These are phyloP conservation scores for Manis crassicaudata DNA, from an alignment of 2,797 vertebrate genomes.

Conservation along the genomic window DNA sequence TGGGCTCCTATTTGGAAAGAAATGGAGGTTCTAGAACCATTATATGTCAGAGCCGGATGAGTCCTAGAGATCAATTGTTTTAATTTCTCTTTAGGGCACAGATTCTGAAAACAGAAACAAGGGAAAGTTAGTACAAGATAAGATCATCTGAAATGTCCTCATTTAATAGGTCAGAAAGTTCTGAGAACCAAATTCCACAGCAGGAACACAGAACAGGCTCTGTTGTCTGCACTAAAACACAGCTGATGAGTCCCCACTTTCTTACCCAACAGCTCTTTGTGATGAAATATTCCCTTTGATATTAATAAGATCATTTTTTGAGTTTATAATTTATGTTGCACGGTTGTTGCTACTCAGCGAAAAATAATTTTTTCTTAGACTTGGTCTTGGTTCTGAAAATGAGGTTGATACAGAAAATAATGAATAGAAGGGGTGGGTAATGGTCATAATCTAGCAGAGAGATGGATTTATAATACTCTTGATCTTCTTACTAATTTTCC, in stretches of 20 bases:
- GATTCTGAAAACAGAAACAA: constrained; percentile 69
- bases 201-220: constrained; percentile 63
- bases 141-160: constrained; percentile 51
- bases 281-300: constrained; percentile 80
- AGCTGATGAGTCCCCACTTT: constrained; percentile 66
- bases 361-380: constrained; percentile 55
- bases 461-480: background rate
- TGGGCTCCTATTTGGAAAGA: constrained; percentile 40
- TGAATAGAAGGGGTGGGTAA: background rate
- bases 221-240: background rate
- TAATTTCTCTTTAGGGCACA: constrained; percentile 33
- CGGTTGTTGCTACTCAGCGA: constrained; percentile 63
- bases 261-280: constrained; percentile 69
- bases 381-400: constrained; percentile 40
- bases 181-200: constrained; percentile 62
- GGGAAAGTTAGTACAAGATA: constrained; percentile 26
- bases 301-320: constrained; percentile 74
- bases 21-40: background rate
- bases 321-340: constrained; percentile 76
- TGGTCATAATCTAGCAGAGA: constrained; percentile 1
- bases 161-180: constrained; percentile 53
- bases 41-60: background rate
- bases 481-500: background rate
- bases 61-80: constrained; percentile 28
- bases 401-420: background rate